These are phyloP conservation scores for Drosophila suboccidentalis DNA, from an alignment of 2,888 invertebrate genomes.

Conservation along the genomic window DNA sequence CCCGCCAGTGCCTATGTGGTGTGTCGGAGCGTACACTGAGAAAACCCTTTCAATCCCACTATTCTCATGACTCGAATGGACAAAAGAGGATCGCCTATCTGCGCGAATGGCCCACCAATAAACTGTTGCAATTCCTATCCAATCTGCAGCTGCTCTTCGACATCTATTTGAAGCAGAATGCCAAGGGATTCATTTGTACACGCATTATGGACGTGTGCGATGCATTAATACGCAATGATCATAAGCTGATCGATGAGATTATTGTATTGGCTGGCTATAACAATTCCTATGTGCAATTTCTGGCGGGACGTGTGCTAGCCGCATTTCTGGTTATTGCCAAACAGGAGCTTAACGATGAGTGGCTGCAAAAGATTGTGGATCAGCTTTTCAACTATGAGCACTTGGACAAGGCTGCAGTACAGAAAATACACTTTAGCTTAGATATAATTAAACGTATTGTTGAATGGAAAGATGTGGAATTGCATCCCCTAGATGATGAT, in stretches of 20 bases:
- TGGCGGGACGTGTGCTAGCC: constrained; percentile 92
- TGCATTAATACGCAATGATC: constrained; percentile 92
- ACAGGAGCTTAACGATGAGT: constrained; percentile 92
- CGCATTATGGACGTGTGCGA: constrained; percentile 93
- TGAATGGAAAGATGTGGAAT: constrained; percentile 94
- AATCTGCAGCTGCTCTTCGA: constrained; percentile 94
- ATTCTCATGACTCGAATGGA: constrained; percentile 86
- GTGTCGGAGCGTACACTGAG: constrained; percentile 90
- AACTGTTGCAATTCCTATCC: constrained; percentile 92
- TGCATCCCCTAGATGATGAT: constrained; percentile 92
- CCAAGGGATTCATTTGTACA: constrained; percentile 92
- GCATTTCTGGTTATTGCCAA: constrained; percentile 94
- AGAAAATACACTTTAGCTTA: constrained; percentile 93
- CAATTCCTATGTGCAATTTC: constrained; percentile 93
- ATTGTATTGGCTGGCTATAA: constrained; percentile 92
- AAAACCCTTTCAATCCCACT: constrained; percentile 90
- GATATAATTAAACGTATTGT: constrained; percentile 95
- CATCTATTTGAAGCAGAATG: constrained; percentile 93
- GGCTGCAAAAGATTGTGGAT: constrained; percentile 92
- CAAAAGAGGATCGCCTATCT: constrained; percentile 87
- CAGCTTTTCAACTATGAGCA: constrained; percentile 89
- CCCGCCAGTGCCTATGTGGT: constrained; percentile 92
- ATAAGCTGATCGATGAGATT: constrained; percentile 93
- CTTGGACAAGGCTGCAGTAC: constrained; percentile 88
- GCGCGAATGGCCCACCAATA: constrained; percentile 89